A percentile compares a stretch with the other conserved stretches of the same genome.
These are phyloP conservation scores for Callionymus lyra DNA, from an alignment of 2,113 vertebrate species.

Conservation along the genomic window DNA sequence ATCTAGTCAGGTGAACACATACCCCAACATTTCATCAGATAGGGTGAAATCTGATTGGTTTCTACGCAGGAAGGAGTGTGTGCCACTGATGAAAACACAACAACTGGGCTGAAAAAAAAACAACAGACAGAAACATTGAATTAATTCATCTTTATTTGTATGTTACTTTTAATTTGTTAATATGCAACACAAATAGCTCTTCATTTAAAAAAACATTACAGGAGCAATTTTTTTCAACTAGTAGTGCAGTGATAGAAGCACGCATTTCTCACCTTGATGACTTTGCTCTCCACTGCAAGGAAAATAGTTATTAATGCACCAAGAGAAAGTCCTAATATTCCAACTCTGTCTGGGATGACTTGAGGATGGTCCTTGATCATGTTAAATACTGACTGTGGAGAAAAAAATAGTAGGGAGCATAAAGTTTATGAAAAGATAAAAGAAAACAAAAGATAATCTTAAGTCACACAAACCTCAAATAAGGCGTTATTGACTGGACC, in stretches of 20 bases:
- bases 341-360: constrained; percentile 46
- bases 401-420: not conserved
- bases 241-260: not conserved
- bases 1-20: constrained; percentile 6
- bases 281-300: constrained; percentile 34
- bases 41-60: fast-evolving
- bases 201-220: too few relatives aligned
- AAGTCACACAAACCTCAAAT: not conserved
- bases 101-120: constrained; percentile 59
- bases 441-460: not conserved
- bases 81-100: constrained; percentile 55
- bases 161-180: too few relatives aligned
- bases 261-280: constrained; percentile 32
- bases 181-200: too few relatives aligned
- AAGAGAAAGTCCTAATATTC: constrained; percentile 55
- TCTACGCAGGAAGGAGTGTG: not conserved
- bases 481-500: not conserved
- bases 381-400: constrained; percentile 47
- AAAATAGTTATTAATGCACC: constrained; percentile 26
- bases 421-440: not conserved
- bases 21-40: not conserved
- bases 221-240: too few relatives aligned
- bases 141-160: too few relatives aligned
- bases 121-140: not conserved
- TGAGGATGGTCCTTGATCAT: constrained; percentile 50